Evolutionary conservation across 2,113 vertebrate species (phyloP).

Genomic region (Ardeotis arabs): DNA sequence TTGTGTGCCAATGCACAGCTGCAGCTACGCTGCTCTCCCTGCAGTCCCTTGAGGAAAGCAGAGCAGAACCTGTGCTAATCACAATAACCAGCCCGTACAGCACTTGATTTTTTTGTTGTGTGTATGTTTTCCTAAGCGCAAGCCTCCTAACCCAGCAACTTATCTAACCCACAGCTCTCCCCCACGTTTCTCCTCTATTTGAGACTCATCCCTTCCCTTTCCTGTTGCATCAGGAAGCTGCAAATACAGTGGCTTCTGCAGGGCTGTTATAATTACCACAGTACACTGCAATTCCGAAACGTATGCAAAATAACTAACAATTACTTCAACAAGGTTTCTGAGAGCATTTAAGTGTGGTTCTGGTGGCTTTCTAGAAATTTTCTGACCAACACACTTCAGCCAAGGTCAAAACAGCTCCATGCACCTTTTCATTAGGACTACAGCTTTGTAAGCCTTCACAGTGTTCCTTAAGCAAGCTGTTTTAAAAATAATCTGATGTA

Average conservation of each 20-base stretch:
- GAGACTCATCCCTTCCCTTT: constrained; percentile 67
- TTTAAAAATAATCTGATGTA: neutral
- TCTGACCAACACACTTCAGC: neutral
- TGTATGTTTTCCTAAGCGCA: neutral
- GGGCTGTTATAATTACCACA: constrained; percentile 49
- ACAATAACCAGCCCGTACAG: neutral
- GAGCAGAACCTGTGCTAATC: constrained; percentile 17
- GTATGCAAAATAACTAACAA: neutral
- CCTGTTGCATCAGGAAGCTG: constrained; percentile 70
- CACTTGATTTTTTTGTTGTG: neutral
- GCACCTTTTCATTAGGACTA: neutral
- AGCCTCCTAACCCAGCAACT: no score
- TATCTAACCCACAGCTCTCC: constrained; percentile 15
- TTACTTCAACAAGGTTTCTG: neutral
- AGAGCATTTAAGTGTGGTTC: neutral
- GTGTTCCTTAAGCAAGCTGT: neutral
- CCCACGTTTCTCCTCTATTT: neutral
- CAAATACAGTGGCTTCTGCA: constrained; percentile 53
- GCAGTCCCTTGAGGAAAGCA: neutral
- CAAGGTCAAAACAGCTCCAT: neutral
- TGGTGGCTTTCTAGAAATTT: constrained; percentile 10
- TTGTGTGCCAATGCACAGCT: neutral
- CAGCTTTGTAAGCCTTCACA: neutral
- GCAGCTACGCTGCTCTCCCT: neutral
- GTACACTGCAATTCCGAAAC: constrained; percentile 27